Evolutionary conservation across 2,888 invertebrate genomes (phyloP).

Genomic region (Neoaliturus tenellus): DNA sequence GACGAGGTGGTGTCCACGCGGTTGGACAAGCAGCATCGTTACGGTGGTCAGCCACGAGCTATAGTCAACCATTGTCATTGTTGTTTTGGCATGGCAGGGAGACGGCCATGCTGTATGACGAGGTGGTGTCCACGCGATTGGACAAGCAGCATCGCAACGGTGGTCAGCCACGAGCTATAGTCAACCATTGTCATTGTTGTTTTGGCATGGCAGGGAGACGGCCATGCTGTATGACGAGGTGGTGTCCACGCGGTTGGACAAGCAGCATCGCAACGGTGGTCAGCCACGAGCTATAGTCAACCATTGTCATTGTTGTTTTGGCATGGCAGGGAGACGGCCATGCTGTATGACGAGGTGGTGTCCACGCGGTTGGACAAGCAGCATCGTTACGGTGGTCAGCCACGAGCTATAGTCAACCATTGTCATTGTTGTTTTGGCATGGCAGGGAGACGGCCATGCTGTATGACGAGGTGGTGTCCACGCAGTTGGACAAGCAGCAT

Average conservation of each 20-base stretch:
- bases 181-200: constrained; percentile 68
- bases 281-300: constrained; percentile 66
- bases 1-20: constrained; percentile 82
- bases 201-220: no score
- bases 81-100: no score
- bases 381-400: no score
- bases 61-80: no score
- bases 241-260: constrained; percentile 66
- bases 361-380: constrained; percentile 77
- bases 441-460: constrained; percentile 86
- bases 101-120: constrained; percentile 83
- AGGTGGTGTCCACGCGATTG: constrained; percentile 79
- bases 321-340: no score
- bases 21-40: constrained; percentile 82
- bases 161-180: no score
- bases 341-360: constrained; percentile 76
- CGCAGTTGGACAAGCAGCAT: constrained; percentile 81
- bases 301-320: no score
- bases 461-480: constrained; percentile 83
- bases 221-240: no score
- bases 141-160: no score
- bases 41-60: constrained; percentile 89
- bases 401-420: constrained; percentile 68
- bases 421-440: no score
- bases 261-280: no score